Base-by-base conservation (phyloP, 2,888 invertebrate genomes). In the Macaria liturata region DNA sequence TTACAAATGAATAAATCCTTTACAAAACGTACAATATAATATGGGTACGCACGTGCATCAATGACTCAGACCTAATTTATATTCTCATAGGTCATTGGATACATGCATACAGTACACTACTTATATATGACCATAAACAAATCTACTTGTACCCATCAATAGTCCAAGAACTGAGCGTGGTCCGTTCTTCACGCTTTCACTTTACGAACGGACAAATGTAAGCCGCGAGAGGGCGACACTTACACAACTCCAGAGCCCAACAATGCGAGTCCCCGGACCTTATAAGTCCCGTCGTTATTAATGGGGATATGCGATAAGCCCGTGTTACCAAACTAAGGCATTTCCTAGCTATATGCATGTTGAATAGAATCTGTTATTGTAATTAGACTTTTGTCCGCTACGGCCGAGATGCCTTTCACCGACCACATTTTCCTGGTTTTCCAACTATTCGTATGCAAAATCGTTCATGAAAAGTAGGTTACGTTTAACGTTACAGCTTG, bases 181-280 rank as follows among this genome's bases (percentile, higher is more conserved):
- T 44, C 42, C 32, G 37, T 43, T 40, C 47, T 57, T 57, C 53
- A 51, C 54, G 57, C 61, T 58, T 65, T 57, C 60, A 61, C 49
- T 52, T 49, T 31, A 7, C 4, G 6, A n/a, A 45, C 51, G 40
- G 44, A 53, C 46, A 34, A 48, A 47, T 57, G 47, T 57, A 43
- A 43, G 20, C 45, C 44, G 44, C 46, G 43, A 54, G 49, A 53
- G 54, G 49, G 54, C 54, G 58, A 59, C 54, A 52, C 48, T 50
- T 48, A 34, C 50, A 54, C 46, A 54, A 58, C 46, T 46, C 37
- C 49, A 57, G 9, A 30, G 46, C 30, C 20, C 52, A 49, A 58
- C 58, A 59, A 54, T 54, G 58, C 50, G 46, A 50, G 49, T n/a
- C 42, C 39, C 31, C 58, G 49, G 32, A 9, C 54, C 58, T 59